Conservation (phyloP, 2,113 vertebrate genomes). For the Petroica traversi region DNA sequence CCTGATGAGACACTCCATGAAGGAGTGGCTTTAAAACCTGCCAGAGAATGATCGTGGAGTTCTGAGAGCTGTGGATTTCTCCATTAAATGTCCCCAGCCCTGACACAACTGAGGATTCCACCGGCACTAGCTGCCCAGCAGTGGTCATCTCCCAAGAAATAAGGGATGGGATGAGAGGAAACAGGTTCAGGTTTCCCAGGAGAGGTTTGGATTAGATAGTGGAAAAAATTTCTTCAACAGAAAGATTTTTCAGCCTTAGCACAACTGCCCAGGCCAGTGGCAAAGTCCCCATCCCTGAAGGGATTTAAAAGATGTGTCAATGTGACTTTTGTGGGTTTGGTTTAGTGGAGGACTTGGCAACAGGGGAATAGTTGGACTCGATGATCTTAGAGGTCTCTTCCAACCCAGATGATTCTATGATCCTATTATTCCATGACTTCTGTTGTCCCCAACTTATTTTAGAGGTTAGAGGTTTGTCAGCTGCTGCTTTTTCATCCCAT, state of each 20-base stretch:
- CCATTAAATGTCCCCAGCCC: rapidly evolving
- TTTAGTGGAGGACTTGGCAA: neutral
- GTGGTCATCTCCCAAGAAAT: neutral
- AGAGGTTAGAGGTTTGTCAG: neutral
- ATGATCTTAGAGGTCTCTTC: neutral
- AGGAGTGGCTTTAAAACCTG: neutral
- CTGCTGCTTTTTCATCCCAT: neutral
- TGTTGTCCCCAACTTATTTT: rapidly evolving
- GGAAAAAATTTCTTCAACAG: neutral
- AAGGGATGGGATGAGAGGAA: neutral
- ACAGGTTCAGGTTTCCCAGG: rapidly evolving
- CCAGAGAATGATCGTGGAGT: neutral
- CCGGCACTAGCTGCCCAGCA: rapidly evolving
- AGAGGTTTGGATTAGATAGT: neutral
- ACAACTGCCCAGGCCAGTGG: no score
- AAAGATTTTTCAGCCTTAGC: neutral
- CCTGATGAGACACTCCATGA: rapidly evolving
- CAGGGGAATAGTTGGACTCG: rapidly evolving
- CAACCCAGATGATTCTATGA: neutral
- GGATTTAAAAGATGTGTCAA: neutral
- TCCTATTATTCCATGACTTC: neutral
- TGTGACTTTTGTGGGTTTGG: neutral
- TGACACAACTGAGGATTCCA: neutral
- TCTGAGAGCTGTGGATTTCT: rapidly evolving
- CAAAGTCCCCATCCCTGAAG: no score